Base-by-base conservation (phyloP, 2,888 invertebrate genomes). In the Lepidochitona cinerea region DNA sequence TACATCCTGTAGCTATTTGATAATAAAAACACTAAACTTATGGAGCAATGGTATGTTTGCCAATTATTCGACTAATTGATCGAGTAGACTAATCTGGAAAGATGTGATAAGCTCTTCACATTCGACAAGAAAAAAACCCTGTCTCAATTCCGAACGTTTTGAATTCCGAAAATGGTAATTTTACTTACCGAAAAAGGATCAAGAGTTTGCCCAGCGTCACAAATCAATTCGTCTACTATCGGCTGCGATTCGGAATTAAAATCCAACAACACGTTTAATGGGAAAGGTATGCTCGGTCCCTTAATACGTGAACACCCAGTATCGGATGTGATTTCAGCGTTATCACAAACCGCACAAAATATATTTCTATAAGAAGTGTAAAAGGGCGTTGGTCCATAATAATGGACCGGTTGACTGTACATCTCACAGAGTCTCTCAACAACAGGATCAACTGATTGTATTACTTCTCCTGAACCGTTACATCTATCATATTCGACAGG, bases 271-370 rank as follows among this genome's bases (percentile, higher is more conserved):
- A 59, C 59, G 29, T 29, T 26, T 4, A 59, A 29, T 4, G 59
- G 26, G 29, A 18, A 7, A 1, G 59, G 23, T 2, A 29, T 4
- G 23, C 23, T 9, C 23, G 14, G 26, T 14, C 12, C 1, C 2
- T 26, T 59, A 26, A 59, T 4, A 4, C 26, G 49, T 7, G 2
- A 4, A 59, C 4, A 23, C 12, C 59, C 23, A 59, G 29, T 23
- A 29, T 14, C 4, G 29, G 23, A 12, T 29, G 12, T 29, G 18
- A 68, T 23, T 26, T n/a, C 12, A n/a, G 59, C 37, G 4, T 71
- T 41, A 53, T 78, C 78, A 66, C 79, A 79, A 2, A 73, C 0
- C 37, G 53, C 72, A 70, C 79, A 79, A 66, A 75, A 78, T 23
- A 76, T 67, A 53, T 79, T 79, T 64, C 72, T 76, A 53, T 70